These are phyloP conservation scores for Menidia beryllina DNA, from an alignment of 2,113 vertebrate genomes.

Conservation along the genomic window DNA sequence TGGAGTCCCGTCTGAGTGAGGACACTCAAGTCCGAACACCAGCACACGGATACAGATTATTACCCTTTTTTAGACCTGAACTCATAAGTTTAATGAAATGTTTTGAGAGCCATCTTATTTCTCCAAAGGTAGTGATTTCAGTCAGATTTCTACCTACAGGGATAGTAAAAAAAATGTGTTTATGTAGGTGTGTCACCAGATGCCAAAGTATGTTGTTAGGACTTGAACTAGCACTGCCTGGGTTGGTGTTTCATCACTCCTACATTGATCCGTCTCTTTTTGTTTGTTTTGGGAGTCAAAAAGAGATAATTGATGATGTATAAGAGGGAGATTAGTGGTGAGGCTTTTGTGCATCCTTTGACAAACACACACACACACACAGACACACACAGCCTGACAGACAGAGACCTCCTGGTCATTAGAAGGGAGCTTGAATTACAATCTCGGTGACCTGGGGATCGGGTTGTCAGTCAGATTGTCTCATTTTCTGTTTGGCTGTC, in stretches of 20 bases:
- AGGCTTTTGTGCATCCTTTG: slow-evolving; percentile 21
- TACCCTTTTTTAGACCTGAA: no score
- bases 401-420: slow-evolving; percentile 14
- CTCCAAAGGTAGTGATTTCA: no score
- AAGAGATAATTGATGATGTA: slow-evolving; percentile 18
- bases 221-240: slow-evolving; percentile 15
- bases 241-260: slow-evolving; percentile 7
- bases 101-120: neutral
- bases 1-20: no score
- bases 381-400: slow-evolving; percentile 20
- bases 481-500: slow-evolving; percentile 40
- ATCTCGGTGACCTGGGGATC: slow-evolving; percentile 32
- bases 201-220: slow-evolving; percentile 9
- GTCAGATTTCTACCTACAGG: no score
- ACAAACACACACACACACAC: no score
- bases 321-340: slow-evolving; percentile 19
- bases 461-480: slow-evolving; percentile 37
- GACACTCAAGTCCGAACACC: no score
- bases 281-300: slow-evolving; percentile 36
- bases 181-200: slow-evolving; percentile 25
- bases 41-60: no score
- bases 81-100: neutral
- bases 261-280: slow-evolving; percentile 7
- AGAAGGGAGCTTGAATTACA: slow-evolving; percentile 42
- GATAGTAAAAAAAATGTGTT: accelerated